Conservation (phyloP, 2,113 vertebrate genomes). For the Lepisosteus oculatus region DNA sequence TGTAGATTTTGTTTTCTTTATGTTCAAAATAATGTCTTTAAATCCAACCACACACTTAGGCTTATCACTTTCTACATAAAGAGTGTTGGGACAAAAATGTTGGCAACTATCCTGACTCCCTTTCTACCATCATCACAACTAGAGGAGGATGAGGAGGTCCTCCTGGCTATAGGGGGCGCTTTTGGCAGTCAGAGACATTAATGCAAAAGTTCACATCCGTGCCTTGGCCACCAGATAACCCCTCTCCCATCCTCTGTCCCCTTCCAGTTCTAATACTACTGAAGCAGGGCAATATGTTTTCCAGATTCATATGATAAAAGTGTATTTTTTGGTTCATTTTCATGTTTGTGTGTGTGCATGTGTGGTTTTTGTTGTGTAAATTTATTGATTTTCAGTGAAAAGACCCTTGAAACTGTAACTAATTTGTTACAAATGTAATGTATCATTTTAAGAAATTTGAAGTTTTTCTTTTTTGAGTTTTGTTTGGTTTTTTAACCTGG, state of each 20-base stretch:
- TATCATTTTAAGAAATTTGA: constrained; percentile 46
- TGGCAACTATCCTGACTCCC: too few relatives aligned
- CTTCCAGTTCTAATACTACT: constrained; percentile 69
- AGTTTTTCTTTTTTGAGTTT: constrained; percentile 43
- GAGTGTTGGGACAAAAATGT: too few relatives aligned
- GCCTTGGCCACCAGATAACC: background rate
- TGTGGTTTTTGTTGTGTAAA: constrained; percentile 45
- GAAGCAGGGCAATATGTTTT: constrained; percentile 62
- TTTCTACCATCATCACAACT: too few relatives aligned
- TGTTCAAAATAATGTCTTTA: too few relatives aligned
- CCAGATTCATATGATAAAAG: constrained; percentile 51
- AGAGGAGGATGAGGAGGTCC: too few relatives aligned
- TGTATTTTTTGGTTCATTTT: constrained; percentile 34
- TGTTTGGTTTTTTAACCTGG: constrained; percentile 36
- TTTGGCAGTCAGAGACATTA: background rate
- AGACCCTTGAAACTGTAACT: constrained; percentile 43
- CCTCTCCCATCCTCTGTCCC: constrained; percentile 39
- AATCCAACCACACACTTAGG: too few relatives aligned
- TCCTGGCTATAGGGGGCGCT: background rate
- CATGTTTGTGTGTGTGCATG: constrained; percentile 49
- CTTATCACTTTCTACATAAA: too few relatives aligned
- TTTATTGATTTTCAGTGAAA: constrained; percentile 48
- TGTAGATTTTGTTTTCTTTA: too few relatives aligned
- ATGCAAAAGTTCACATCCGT: background rate
- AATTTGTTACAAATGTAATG: constrained; percentile 53